phyloP scores from a whole-genome alignment of 2,113 vertebrate species.

The Etia nguti region DNA sequence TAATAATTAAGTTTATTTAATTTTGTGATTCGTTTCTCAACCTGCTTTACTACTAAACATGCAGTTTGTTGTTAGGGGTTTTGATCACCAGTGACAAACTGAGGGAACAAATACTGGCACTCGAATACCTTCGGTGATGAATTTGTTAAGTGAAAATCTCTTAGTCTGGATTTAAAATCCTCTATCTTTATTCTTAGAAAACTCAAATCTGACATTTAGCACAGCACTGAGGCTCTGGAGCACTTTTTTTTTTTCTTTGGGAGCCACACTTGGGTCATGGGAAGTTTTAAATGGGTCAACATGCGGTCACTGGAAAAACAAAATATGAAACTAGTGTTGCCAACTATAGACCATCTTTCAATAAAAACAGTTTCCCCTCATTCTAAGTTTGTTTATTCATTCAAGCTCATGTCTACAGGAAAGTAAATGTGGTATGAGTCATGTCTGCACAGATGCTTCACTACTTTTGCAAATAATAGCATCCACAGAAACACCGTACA shows the following conservation, averaged over 20 bases:
- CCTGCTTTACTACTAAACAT: background rate
- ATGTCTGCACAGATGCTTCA: background rate
- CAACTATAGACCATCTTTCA: conserved; percentile 1
- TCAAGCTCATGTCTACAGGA: background rate
- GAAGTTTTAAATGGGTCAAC: conserved; percentile 37
- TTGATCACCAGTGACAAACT: background rate
- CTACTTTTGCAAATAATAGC: background rate
- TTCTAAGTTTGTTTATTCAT: background rate
- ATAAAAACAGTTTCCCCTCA: background rate
- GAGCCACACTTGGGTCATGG: conserved; percentile 44
- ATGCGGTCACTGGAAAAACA: conserved; percentile 32
- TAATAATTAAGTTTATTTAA: background rate
- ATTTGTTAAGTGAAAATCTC: background rate
- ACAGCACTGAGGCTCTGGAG: background rate
- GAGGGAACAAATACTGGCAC: background rate
- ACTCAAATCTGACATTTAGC: background rate
- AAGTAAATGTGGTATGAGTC: background rate
- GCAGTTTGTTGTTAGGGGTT: background rate
- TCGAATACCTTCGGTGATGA: background rate
- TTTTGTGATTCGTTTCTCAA: background rate
- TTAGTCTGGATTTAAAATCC: background rate
- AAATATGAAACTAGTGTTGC: conserved; percentile 24
- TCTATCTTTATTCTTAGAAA: background rate
- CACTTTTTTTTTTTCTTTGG: background rate
- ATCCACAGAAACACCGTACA: background rate